These are phyloP conservation scores for Metallyticus violacea DNA, from an alignment of 2,888 invertebrate genomes.

Conservation along the genomic window DNA sequence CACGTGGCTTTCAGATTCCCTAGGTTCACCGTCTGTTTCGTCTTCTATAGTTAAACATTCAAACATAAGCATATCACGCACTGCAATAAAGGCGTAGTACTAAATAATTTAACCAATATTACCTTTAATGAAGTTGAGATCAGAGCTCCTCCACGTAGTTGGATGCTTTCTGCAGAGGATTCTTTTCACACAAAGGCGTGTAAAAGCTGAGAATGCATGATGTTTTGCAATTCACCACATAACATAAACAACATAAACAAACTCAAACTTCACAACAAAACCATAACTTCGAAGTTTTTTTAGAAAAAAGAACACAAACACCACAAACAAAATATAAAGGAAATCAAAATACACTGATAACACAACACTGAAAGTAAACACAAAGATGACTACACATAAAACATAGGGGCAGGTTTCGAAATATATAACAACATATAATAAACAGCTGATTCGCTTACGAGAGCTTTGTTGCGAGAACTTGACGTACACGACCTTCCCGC, in stretches of 20 bases:
- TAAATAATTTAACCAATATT: neutral
- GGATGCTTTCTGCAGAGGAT: neutral
- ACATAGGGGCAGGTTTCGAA: neutral
- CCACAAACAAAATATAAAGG: neutral
- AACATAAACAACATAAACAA: neutral
- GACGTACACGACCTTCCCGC: neutral
- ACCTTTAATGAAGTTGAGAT: neutral
- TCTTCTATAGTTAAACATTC: neutral
- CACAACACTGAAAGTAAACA: neutral
- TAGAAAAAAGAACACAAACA: neutral
- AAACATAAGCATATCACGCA: neutral
- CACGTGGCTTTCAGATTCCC: neutral
- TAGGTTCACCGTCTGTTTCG: neutral
- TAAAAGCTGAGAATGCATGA: neutral
- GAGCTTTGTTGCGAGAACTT: neutral
- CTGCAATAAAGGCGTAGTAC: neutral
- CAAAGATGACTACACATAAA: neutral
- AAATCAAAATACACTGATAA: neutral
- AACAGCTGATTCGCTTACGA: neutral
- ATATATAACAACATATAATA: neutral
- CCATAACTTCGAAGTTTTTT: no score
- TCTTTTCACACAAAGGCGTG: neutral
- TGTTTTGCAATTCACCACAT: neutral
- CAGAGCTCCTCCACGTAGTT: neutral
- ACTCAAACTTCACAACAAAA: neutral